phyloP scores from a whole-genome alignment of 2,113 vertebrate genomes.

The Gorsachius goisagi region DNA sequence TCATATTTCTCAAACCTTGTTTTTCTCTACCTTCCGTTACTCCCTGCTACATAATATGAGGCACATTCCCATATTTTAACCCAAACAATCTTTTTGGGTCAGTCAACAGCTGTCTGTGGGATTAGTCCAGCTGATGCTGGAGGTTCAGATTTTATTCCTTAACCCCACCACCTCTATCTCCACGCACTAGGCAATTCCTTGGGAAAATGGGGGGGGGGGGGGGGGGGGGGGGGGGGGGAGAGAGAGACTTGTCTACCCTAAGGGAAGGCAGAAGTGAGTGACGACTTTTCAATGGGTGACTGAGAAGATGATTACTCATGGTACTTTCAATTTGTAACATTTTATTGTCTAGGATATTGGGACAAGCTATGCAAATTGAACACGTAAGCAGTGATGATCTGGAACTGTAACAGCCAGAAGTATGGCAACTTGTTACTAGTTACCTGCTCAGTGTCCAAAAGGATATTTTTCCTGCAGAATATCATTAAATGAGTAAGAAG shows the following conservation, averaged over 20 bases:
- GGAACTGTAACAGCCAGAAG: not conserved
- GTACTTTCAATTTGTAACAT: conserved; percentile 40
- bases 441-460: conserved; percentile 34
- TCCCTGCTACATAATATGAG: not conserved
- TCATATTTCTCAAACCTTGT: not conserved
- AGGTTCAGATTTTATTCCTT: not conserved
- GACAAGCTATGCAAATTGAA: not conserved
- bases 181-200: not conserved
- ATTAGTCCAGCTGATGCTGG: not conserved
- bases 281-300: not conserved
- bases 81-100: not conserved
- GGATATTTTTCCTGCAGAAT: not conserved
- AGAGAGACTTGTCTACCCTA: not conserved
- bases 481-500: conserved; percentile 41
- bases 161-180: not conserved
- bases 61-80: conserved; percentile 16
- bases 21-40: not conserved
- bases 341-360: conserved; percentile 37
- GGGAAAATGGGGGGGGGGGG: not conserved
- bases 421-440: conserved; percentile 7
- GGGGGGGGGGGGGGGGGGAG: too few relatives aligned
- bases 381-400: not conserved
- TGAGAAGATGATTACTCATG: conserved; percentile 6
- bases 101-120: not conserved
- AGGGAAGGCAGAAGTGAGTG: not conserved